These are phyloP conservation scores for Hyla sarda DNA, from an alignment of 2,113 vertebrate genomes.

Conservation along the genomic window DNA sequence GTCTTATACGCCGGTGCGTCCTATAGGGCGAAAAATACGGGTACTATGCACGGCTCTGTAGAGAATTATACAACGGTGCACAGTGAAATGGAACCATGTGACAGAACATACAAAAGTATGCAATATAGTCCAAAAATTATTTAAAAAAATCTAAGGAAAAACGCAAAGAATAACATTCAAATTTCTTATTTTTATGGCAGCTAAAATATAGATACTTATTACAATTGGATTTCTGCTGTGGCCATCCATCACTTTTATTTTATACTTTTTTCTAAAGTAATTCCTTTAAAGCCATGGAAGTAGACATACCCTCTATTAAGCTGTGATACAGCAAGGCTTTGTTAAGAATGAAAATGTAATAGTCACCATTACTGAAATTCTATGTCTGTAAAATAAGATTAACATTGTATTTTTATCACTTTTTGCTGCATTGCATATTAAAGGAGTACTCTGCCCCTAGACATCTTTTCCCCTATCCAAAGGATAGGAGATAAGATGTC, in stretches of 20 bases:
- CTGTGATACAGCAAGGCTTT: background rate
- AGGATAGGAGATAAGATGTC: too few relatives aligned
- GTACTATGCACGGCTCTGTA: background rate
- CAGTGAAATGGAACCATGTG: background rate
- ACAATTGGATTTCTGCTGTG: background rate
- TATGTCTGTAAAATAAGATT: background rate
- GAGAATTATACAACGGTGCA: background rate
- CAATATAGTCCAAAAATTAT: background rate
- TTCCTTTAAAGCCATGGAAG: background rate
- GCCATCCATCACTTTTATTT: background rate
- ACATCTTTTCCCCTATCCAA: too few relatives aligned
- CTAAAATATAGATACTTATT: background rate
- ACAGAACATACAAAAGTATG: background rate
- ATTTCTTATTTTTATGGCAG: background rate
- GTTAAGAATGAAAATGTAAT: background rate
- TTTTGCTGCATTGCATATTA: background rate
- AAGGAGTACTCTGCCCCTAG: too few relatives aligned
- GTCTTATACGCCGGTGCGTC: too few relatives aligned
- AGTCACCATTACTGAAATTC: background rate
- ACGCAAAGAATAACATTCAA: background rate
- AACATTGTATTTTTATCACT: background rate
- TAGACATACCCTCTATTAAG: background rate
- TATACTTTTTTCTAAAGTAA: too few relatives aligned
- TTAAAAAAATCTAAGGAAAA: background rate
- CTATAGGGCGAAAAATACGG: too few relatives aligned